Evolutionary conservation across 1,140 invertebrate species (phyloP), one percentile per base, ranked within the genome.

Genomic region (Ephestia elutella): DNA sequence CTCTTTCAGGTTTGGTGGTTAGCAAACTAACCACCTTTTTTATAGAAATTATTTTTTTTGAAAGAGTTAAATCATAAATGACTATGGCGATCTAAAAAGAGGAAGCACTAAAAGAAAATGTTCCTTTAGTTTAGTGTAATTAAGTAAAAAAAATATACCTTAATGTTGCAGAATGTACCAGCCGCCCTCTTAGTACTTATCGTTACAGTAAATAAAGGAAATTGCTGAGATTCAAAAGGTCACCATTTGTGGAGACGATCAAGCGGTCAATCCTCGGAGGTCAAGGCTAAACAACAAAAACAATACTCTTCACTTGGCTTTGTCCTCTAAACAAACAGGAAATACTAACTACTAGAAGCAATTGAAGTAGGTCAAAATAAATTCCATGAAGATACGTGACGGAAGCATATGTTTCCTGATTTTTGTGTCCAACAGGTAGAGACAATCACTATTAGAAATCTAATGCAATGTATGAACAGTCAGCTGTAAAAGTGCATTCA

Each of bases 151-250:
- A 10, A 35, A 5, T 35, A 13, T 32, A 5, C 30, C 7, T 2
- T 7, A 44, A 44, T 44, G n/a, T 53, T 53, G 19, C 20, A 21
- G 50, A 53, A 25, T 53, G 5, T 11, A 21, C 50, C 50, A 50
- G n/a, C 50, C 20, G 50, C 20, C 50, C 19, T 20, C 20, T 10
- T 19, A 49, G 38, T 59, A 53, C 59, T 71, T 65, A 68, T 61
- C 56, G 56, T 18, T 25, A 56, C 28, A 60, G 61, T 73, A 80
- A 80, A 76, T 77, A 77, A 79, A 75, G 69, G 73, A 73, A 73
- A 73, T 66, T 56, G 62, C 63, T 59, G 65, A 65, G 44, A 61
- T 72, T 73, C 57, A 56, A 75, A 80, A 82, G 81, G 75, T 71
- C 72, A 61, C 59, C 60, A 61, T 58, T 65, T 65, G 38, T 68